These are phyloP conservation scores for Chloroceryle inda DNA, from an alignment of 2,797 vertebrate genomes.

Conservation along the genomic window DNA sequence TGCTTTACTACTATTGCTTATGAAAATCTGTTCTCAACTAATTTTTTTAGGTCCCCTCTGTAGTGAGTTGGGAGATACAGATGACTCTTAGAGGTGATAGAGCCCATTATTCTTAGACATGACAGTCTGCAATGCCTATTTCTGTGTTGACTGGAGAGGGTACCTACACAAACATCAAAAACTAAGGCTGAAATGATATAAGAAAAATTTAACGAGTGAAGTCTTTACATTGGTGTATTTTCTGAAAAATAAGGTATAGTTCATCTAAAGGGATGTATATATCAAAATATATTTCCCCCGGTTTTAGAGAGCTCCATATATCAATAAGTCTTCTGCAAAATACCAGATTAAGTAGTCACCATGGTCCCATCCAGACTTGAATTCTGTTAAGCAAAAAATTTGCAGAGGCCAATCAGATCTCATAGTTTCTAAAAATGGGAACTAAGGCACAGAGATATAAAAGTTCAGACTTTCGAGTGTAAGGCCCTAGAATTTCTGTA, in stretches of 20 bases:
- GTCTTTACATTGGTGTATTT: neutral
- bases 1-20: neutral
- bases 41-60: neutral
- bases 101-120: neutral
- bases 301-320: neutral
- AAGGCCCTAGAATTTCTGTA: neutral
- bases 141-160: neutral
- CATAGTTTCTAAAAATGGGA: neutral
- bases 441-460: neutral
- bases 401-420: neutral
- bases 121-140: neutral
- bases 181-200: neutral
- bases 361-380: neutral
- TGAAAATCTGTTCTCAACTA: neutral
- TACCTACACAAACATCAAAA: neutral
- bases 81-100: neutral
- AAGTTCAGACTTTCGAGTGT: neutral
- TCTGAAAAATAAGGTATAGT: neutral
- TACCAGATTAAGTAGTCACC: neutral
- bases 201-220: neutral
- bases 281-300: neutral
- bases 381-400: neutral
- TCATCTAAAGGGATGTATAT: neutral
- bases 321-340: neutral
- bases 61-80: neutral